Evolutionary conservation across 2,888 invertebrate species (phyloP), one percentile per base, ranked within the genome.

Genomic region (Leptopilina syphax): DNA sequence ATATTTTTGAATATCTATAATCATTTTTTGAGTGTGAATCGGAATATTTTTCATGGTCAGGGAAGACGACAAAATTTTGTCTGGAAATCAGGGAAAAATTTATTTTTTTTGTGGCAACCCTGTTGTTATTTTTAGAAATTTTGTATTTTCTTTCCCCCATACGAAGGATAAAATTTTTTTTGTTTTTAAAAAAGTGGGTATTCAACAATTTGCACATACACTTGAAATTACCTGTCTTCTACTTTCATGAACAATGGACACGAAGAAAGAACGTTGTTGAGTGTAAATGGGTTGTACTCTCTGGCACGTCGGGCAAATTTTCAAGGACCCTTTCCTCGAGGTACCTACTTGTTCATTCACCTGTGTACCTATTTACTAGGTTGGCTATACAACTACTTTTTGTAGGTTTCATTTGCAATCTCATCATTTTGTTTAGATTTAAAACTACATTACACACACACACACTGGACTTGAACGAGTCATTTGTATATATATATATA

Each of bases 231-330:
- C 57, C 57, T 73, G 57, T 57, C 73, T 34, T 73, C 3, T 57
- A 57, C 57, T 73, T 73, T 57, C 10, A 10, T 34, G 57, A 73
- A 73, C 34, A 73, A 73, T 73, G 54, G 73, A 34, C 50, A 73
- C n/a, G 73, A 73, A 73, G 57, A 73, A 73, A 73, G 73, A n/a
- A 54, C 5, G n/a, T 57, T 73, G 54, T 73, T 73, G 73, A 73
- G 57, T 73, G 73, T 41, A 73, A 73, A 73, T 73, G 57, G 73
- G 73, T 73, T 73, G 57, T 73, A 57, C 34, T 34, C 34, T 73
- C 70, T 50, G 27, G 70, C 57, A 73, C 57, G 34, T 57, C 73
- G 27, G 50, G 54, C 57, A n/a, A 73, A 41, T 57, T 73, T 73
- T 73, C n/a, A 73, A 73, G 57, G 73, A 57, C 57, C 34, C 73